Evolutionary conservation across 2,888 invertebrate species (phyloP), one percentile per base, ranked within the genome.

Genomic region (Pyrochroa serraticornis): DNA sequence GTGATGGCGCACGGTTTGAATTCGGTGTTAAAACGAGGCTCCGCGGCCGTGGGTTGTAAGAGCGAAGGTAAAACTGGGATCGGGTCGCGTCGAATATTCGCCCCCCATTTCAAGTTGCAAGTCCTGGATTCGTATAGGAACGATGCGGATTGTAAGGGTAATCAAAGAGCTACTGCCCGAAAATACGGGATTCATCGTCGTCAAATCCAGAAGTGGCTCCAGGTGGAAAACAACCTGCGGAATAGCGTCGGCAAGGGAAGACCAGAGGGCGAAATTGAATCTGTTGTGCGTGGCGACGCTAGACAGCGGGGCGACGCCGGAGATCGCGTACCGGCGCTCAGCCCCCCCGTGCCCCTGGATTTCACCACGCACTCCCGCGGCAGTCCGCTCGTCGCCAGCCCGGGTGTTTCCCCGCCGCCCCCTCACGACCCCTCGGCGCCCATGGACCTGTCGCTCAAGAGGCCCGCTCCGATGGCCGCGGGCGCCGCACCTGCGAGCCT

Each of bases 121-220:
- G 93, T 94, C 69, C 83, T 93, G 65, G 92, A 93, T 78, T 93
- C 93, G 39, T 94, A 93, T 78, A 84, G 93, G 65, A 87, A 88
- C 71, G 93, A 94, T 77, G 85, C 88, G 38, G 93, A 93, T 77
- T 93, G 93, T 79, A 90, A 92, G 72, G 93, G 93, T 46, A 94
- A 93, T 79, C 93, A 93, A 78, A 85, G 93, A 48, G 93, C 93
- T 2, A 94, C 93, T 10, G 93, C 93, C 59, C 85, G 93, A 73
- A 94, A 94, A 80, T 94, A 93, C 79, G 91, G 92, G 56, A 93
- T 94, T 65, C 93, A 94, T 78, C 85, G 93, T 55, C 85, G 93
- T 57, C 93, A 94, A 79, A 93, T 94, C 68, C 93, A 94, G 80
- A 93, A 94, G 83, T 94, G 93, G 93, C 81, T 94, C 65, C 93